Base-by-base conservation (phyloP, 2,113 vertebrate genomes). In the Sterna hirundo region DNA sequence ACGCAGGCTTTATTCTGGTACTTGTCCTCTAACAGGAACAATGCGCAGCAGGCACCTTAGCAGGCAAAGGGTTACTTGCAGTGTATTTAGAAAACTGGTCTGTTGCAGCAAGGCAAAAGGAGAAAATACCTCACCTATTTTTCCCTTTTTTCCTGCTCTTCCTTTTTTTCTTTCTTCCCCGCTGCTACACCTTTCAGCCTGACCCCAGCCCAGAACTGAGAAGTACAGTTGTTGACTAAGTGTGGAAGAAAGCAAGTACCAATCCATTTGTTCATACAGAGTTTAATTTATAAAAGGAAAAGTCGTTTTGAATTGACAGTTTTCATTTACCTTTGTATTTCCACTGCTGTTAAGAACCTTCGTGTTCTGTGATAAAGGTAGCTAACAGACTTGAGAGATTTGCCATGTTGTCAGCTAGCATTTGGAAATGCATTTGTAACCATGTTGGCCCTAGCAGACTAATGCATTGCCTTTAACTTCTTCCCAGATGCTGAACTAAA, bases 211-310 rank as follows among this genome's bases (percentile, higher is more conserved):
- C 42, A 75, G 76, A 90, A 64, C n/a, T 38, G 71, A 88, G 68
- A 83, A 55, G 68, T 69, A 77, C 46, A 71, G 54, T n/a, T 94
- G 64, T 93, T 95, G 79, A 90, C 68, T 64, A 81, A 60, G 65
- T 91, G 86, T 91, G 52, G 70, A 95, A 83, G 65, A 75, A 95
- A 86, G 26, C 72, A 92, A 92, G 52, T 86, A 52, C 60, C 83
- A 83, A 78, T 90, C 57, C 22, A 40, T 96, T 91, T 6, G 13
- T 86, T 95, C 55, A 65, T 65, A 34, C 15, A 27, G 25, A 70
- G 64, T 82, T 91, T 88, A 83, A 91, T 97, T 90, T 96, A 57
- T 94, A 88, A 92, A 77, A 72, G 79, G 38, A 91, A 68, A 97
- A 94, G 68, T 88, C 25, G 3, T 76, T 97, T 70, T 86, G 83